Conservation (phyloP, 2,797 vertebrate species). For the Malurus splendens region DNA sequence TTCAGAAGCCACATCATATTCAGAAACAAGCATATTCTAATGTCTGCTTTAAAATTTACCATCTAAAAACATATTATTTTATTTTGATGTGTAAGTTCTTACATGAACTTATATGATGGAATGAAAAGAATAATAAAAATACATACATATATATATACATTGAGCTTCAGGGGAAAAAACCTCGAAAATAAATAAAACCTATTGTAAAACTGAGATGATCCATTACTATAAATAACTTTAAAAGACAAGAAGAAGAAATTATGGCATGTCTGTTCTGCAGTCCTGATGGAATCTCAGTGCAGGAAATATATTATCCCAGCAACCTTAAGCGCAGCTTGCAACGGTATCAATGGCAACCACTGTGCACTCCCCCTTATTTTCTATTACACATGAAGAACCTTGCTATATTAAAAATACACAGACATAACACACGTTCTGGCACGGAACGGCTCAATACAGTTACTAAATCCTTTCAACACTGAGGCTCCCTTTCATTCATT, state of each 20-base stretch:
- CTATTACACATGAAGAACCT: constrained; percentile 17
- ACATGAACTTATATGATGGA: not conserved
- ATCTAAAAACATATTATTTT: not conserved
- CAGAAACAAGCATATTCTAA: not conserved
- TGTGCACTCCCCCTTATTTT: constrained; percentile 29
- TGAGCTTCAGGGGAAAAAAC: not conserved
- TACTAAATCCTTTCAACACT: not conserved
- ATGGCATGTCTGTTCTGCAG: not conserved
- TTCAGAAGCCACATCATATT: not conserved
- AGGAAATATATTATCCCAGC: constrained; percentile 26
- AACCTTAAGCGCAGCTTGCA: constrained; percentile 23
- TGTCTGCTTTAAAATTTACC: not conserved
- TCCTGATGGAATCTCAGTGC: not conserved
- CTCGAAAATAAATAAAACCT: not conserved
- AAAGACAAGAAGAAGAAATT: not conserved
- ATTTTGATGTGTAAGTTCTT: not conserved
- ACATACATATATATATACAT: not conserved
- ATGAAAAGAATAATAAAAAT: not conserved
- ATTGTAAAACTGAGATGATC: not conserved
- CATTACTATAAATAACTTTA: not conserved
- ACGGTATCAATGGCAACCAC: constrained; percentile 15
- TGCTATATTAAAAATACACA: constrained; percentile 22
- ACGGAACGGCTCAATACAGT: not conserved
- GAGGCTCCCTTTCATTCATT: not conserved
- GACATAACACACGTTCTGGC: not conserved